Base-by-base conservation (phyloP, 2,113 vertebrate genomes). In the Rallus limicola region DNA sequence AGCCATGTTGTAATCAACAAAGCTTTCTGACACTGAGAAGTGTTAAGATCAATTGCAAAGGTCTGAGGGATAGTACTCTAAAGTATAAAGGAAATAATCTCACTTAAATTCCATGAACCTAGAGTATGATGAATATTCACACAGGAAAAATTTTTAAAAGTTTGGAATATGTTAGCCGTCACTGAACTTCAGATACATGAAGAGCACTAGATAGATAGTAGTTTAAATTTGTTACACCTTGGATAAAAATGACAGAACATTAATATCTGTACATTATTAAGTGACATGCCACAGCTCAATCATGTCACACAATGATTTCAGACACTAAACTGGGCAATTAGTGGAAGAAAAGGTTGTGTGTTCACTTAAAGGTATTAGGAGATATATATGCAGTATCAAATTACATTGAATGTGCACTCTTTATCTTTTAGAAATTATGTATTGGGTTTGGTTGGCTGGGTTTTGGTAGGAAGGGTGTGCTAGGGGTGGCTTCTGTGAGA, bases 251-350 rank as follows among this genome's bases (percentile, higher is more conserved):
- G 7, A 29, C 24, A 89, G 55, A 84, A 83, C 29, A 86, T 40
- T 82, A 52, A 69, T 86, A 93, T 82, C 50, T 96, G 78, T 72
- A 81, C 40, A 83, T 85, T 98, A 92, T 96, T 82, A 91, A 96
- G 76, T 86, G 40, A 75, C 83, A 77, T 68, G 67, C 72, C 50
- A 94, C 50, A 68, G 62, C 34, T 97, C 94, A 96, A 96, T 94
- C 81, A 82, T 50, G 72, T 90, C 70, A 95, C 78, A 91, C 69
- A 56, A 50, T 44, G 8, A 26, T 71, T 90, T 82, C 56, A 48
- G 15, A 48, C 4, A 65, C n/a, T 69, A 59, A 70, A 76, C 18
- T 40, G 15, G 6, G 3, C 42, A 2, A 42, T 40, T 5, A 28
- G 5, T 12, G 40, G 23, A 80, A 79, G 44, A 63, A 68, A 53